A percentile compares a stretch with the other conserved stretches of the same genome.
These are phyloP conservation scores for Aporophyla nigra DNA, from an alignment of 2,888 invertebrate species.

Conservation along the genomic window DNA sequence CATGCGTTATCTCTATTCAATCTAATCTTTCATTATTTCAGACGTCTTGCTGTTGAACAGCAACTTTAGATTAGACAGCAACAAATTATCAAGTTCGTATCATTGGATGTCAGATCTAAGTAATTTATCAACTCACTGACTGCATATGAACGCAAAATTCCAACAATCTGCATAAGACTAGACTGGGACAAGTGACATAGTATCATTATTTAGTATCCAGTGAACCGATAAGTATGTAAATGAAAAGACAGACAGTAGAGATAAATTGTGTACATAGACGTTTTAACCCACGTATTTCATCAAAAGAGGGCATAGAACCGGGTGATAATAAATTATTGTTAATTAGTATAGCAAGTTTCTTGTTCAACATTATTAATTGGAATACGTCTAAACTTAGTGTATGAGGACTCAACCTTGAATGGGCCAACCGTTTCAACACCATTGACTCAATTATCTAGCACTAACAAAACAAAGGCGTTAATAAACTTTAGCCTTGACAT, in stretches of 20 bases:
- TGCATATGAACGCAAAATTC: constrained; percentile 58
- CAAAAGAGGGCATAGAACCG: constrained; percentile 45
- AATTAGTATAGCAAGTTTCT: constrained; percentile 30
- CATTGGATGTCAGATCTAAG: constrained; percentile 65
- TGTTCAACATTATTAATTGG: constrained; percentile 44
- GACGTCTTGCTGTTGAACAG: constrained; percentile 50
- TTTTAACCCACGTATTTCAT: constrained; percentile 59
- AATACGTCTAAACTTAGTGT: constrained; percentile 30
- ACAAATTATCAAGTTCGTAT: constrained; percentile 65
- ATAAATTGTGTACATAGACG: constrained; percentile 66
- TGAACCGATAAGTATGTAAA: constrained; percentile 75
- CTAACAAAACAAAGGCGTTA: constrained; percentile 43
- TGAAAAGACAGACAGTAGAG: constrained; percentile 63
- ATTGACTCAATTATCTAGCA: constrained; percentile 39
- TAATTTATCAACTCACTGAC: constrained; percentile 67
- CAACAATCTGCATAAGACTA: constrained; percentile 68
- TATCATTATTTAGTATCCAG: constrained; percentile 70
- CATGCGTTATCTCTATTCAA: constrained; percentile 52
- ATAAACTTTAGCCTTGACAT: constrained; percentile 50
- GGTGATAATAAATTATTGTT: constrained; percentile 51
- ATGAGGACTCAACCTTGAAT: constrained; percentile 49
- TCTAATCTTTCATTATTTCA: constrained; percentile 61
- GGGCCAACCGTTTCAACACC: constrained; percentile 48
- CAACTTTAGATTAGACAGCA: no score
- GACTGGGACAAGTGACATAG: constrained; percentile 67